A percentile compares a stretch with the other conserved stretches of the same genome.
phyloP scores from a whole-genome alignment of 2,888 invertebrate genomes.

The Scrobipalpa atriplicella region DNA sequence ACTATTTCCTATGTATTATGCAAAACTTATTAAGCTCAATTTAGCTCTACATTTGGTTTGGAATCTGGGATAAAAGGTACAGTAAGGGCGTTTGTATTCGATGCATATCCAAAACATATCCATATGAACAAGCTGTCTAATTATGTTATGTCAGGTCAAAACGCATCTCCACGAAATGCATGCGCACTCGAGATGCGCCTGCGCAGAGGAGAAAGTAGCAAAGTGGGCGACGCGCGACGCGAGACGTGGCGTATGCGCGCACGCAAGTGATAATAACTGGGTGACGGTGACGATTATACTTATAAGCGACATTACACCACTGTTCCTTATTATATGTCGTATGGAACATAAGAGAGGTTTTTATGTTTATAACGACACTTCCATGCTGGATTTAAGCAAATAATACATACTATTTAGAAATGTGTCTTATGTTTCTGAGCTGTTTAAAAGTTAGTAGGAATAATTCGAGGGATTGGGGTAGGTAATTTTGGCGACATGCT shows the following conservation, averaged over 20 bases:
- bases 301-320: not conserved
- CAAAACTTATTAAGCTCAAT: not conserved
- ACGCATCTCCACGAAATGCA: not conserved
- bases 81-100: too few species aligned
- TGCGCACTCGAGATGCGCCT: not conserved
- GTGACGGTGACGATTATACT: constrained; percentile 12
- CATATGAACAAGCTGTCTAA: too few species aligned
- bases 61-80: not conserved
- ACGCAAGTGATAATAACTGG: constrained; percentile 16
- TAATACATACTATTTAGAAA: too few species aligned
- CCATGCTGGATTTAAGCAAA: too few species aligned
- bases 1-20: not conserved
- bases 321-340: constrained; percentile 8
- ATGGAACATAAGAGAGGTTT: not conserved
- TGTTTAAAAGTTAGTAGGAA: too few species aligned
- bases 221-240: not conserved
- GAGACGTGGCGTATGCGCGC: not conserved
- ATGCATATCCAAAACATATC: too few species aligned
- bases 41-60: too few species aligned
- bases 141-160: too few species aligned
- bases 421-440: too few species aligned
- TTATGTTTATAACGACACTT: too few species aligned
- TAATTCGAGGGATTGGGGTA: too few species aligned
- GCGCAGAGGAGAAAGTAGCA: constrained; percentile 15
- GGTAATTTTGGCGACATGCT: too few species aligned